Conservation (phyloP, 2,888 invertebrate genomes). For the Synergus itoensis region DNA sequence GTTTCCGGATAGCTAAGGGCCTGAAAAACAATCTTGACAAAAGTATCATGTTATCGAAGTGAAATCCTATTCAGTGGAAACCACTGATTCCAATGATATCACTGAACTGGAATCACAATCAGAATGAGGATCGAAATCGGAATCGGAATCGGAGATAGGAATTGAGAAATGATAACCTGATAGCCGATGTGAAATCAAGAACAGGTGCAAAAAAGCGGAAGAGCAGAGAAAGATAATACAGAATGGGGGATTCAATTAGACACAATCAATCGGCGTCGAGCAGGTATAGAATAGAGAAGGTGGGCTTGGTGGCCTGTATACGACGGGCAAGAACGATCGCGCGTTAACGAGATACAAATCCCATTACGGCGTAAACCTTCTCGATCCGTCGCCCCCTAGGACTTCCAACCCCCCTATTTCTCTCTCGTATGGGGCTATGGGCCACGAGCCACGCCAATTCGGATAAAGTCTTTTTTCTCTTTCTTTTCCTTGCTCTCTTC, state of each 20-base stretch:
- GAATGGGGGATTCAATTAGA: slow-evolving; percentile 51
- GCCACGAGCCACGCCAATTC: slow-evolving; percentile 75
- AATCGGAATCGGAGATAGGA: slow-evolving; percentile 19
- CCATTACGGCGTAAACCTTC: slow-evolving; percentile 77
- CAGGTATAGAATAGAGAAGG: slow-evolving; percentile 52
- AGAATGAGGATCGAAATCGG: neutral
- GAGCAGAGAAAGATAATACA: slow-evolving; percentile 37
- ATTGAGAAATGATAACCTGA: slow-evolving; percentile 38
- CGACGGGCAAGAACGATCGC: slow-evolving; percentile 74
- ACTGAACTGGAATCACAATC: slow-evolving; percentile 1
- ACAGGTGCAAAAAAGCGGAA: slow-evolving; percentile 17
- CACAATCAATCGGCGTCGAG: slow-evolving; percentile 56
- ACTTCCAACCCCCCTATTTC: slow-evolving; percentile 67
- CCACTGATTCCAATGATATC: slow-evolving; percentile 20
- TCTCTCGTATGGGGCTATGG: slow-evolving; percentile 58
- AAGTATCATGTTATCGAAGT: slow-evolving; percentile 33
- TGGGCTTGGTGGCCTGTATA: slow-evolving; percentile 56
- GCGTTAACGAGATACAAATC: slow-evolving; percentile 78
- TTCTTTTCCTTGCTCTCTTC: slow-evolving; percentile 50
- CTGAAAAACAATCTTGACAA: slow-evolving; percentile 28
- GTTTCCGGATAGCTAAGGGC: neutral
- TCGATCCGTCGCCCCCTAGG: slow-evolving; percentile 76
- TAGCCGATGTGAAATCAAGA: neutral
- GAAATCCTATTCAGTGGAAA: neutral
- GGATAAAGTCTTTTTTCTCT: slow-evolving; percentile 68